Percentiles rank a stretch among this genome's conserved stretches.
phyloP scores from a whole-genome alignment of 2,797 vertebrate genomes.

The Enteromius afrohamiltoni region DNA sequence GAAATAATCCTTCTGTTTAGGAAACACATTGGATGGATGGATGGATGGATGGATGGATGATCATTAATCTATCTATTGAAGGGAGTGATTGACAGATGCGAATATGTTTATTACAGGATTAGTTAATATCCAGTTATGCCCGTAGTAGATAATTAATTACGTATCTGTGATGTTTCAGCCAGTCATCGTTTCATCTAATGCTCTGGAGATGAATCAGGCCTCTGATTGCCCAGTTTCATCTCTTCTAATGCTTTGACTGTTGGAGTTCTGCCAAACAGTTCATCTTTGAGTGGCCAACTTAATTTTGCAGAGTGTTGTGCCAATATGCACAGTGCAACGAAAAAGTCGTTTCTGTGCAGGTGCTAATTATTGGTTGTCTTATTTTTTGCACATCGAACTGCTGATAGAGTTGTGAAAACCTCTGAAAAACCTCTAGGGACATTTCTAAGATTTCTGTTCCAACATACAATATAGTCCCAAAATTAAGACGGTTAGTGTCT shows the following conservation, averaged over 20 bases:
- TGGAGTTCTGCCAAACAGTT: conserved; percentile 1
- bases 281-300: neutral
- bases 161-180: neutral
- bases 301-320: neutral
- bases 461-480: neutral
- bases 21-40: neutral
- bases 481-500: neutral
- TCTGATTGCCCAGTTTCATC: neutral
- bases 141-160: conserved; percentile 1
- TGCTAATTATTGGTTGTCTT: neutral
- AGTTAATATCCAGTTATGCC: neutral
- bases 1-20: neutral
- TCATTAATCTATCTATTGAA: neutral
- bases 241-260: neutral
- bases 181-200: neutral
- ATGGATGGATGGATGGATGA: neutral
- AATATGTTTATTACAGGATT: neutral
- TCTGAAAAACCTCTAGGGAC: neutral
- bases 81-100: neutral
- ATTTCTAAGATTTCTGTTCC: neutral
- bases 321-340: neutral
- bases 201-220: neutral
- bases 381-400: neutral
- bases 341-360: neutral
- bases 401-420: neutral